Base-by-base conservation (phyloP, 2,797 vertebrate species). In the Pseudochaenichthys georgianus region DNA sequence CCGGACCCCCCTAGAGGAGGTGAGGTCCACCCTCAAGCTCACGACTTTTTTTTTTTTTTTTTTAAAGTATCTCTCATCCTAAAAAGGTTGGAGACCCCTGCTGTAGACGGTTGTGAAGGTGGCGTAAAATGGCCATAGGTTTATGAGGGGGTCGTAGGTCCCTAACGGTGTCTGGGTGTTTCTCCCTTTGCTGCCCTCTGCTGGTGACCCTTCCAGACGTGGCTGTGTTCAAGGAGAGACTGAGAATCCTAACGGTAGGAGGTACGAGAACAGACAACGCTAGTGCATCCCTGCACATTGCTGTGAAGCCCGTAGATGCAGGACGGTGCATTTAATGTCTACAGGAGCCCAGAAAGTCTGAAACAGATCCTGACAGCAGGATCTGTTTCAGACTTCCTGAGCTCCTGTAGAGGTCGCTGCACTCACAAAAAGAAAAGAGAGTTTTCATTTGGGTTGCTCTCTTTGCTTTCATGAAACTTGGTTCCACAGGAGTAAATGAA, bases 161-260 rank as follows among this genome's bases (percentile, higher is more conserved):
- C 85, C 83, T 95, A 94, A 95, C 53, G 42, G 70, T 88, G 62
- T 90, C 78, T 62, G 82, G 87, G 78, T 93, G 80, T 94, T 62
- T 93, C 89, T 95, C 73, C 80, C 77, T 82, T 42, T 89, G 87
- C 91, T 91, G 86, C 92, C 92, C 89, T 91, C 83, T 85, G 82
- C 78, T 81, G 89, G 81, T 54, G 60, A 82, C 77, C 82, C 63
- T 54, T 88, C 95, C 95, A 98, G 97, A 98, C 88, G 92, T 98
- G 83, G 92, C 95, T 70, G 92, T 90, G 93, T 97, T 96, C 96
- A 96, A 97, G 97, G 96, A 98, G 88, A 97, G 97, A 89, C 97
- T 99, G 93, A 94, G 95, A 95, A 90, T 96, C 94, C 96, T 99
- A 83, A 98, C 96, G 81, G 97, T 98, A 85, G 98, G 97, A 99